Evolutionary conservation across 2,888 invertebrate species (phyloP), one percentile per base, ranked within the genome.

Genomic region (Leptodirus hochenwartii): DNA sequence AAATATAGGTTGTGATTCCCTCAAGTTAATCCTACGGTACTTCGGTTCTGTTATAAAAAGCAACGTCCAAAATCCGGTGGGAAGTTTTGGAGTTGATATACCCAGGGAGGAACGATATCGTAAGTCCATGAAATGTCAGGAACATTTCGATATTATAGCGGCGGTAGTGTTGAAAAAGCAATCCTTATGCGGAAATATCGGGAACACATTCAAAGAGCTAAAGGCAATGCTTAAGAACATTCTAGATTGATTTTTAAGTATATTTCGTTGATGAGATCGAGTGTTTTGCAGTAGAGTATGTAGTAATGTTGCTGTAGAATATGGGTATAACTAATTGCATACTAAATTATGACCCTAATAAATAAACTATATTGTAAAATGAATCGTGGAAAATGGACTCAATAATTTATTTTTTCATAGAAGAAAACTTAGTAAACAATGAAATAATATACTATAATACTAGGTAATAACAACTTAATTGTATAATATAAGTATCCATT

Each of bases 21-120:
- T 95, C 40, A 76, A 84, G 50, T 65, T 93, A 43, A 82, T 95
- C 42, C 66, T 95, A 41, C 78, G 80, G 46, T 88, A 88, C 57
- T 93, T 95, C 60, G 84, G 85, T 33, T 73, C 81, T 22, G 81
- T 91, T 39, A 93, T 95, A 42, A 85, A 85, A 50, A 77, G 77
- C 29, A 93, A 91, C 54, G 71, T 91, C 29, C 70, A 77, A 44
- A 73, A 80, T 16, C 81, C 87, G 0, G 72, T 76, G 29, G 78
- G 85, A 37, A 76, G 79, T 27, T 70, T 87, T 31, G 95, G 93
- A 25, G 91, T 95, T 1, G 95, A 95, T 55, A 85, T 95, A 31
- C 76, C 87, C 2, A 70, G 90, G 28, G 95, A 95, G 58, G 95
- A 95, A 61, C 71, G 93, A 49, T 82, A 82, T 56, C 69, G 78